These are phyloP conservation scores for Temnothorax nylanderi DNA, from an alignment of 1,140 invertebrate species.

Conservation along the genomic window DNA sequence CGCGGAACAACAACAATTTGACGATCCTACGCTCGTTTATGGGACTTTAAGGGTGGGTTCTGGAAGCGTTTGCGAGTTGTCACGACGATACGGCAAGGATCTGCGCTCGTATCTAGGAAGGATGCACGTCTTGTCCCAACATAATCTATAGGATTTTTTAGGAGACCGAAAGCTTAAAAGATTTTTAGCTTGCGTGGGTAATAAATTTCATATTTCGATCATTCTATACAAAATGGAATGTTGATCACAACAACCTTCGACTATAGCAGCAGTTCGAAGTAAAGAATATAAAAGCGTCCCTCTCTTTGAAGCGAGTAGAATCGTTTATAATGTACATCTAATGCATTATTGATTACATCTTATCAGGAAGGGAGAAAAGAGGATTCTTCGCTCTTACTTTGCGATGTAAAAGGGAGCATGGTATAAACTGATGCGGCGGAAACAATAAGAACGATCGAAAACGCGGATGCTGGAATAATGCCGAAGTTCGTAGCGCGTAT, in stretches of 20 bases:
- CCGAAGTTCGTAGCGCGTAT: not conserved
- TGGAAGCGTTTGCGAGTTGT: not conserved
- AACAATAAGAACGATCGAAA: slow-evolving; percentile 45
- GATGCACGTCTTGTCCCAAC: not conserved
- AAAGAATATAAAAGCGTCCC: slow-evolving; percentile 29
- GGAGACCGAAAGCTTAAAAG: not conserved
- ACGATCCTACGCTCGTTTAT: slow-evolving; percentile 2
- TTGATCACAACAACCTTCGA: slow-evolving; percentile 43
- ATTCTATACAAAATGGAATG: slow-evolving; percentile 26
- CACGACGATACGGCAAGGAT: not conserved
- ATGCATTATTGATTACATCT: slow-evolving; percentile 54
- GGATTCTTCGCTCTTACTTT: slow-evolving; percentile 29
- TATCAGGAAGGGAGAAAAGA: slow-evolving; percentile 51
- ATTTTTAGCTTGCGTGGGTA: not conserved
- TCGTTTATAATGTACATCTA: slow-evolving; percentile 43
- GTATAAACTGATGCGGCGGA: slow-evolving; percentile 33
- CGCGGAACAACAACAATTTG: slow-evolving; percentile 42
- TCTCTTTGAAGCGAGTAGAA: slow-evolving; percentile 44
- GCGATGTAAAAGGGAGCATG: slow-evolving; percentile 31
- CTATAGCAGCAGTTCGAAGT: not conserved
- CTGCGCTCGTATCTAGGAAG: not conserved
- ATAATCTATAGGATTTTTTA: not conserved
- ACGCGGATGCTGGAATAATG: slow-evolving; percentile 25
- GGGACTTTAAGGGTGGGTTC: not conserved
- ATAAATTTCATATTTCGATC: slow-evolving; percentile 20